Conservation (phyloP, 35 echinoderm and acorn worm species). For the Anneissia japonica region DNA sequence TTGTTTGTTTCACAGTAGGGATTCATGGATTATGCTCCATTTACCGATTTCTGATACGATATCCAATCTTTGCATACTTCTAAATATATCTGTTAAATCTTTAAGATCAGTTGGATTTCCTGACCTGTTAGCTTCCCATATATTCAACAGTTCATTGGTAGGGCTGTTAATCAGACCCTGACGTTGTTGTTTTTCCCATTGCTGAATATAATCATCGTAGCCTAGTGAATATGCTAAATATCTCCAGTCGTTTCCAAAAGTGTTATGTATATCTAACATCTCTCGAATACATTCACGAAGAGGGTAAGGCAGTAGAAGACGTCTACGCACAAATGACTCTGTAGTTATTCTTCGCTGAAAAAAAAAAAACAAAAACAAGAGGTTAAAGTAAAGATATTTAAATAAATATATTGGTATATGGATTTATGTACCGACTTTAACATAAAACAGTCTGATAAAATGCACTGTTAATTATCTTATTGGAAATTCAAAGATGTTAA, state of each 20-base stretch:
- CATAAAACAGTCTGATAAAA: no score
- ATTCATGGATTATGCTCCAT: no score
- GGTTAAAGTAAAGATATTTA: no score
- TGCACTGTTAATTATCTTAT: no score
- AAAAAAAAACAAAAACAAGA: no score
- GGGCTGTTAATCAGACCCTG: not conserved
- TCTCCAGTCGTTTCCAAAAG: not conserved
- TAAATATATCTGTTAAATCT: not conserved
- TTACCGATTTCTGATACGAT: not conserved
- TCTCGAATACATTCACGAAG: not conserved
- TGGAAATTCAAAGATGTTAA: no score
- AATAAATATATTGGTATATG: no score
- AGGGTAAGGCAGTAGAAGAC: not conserved
- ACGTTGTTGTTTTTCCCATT: not conserved
- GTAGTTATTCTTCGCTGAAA: no score
- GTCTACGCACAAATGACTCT: not conserved
- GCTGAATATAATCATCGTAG: not conserved
- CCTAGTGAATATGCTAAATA: not conserved
- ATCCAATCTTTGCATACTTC: not conserved
- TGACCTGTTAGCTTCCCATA: not conserved
- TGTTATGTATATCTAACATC: not conserved
- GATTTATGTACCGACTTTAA: no score
- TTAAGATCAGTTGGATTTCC: not conserved
- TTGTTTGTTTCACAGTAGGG: no score
- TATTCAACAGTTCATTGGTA: not conserved